Conservation (phyloP, 2,113 vertebrate genomes). For the Notechis scutatus region DNA sequence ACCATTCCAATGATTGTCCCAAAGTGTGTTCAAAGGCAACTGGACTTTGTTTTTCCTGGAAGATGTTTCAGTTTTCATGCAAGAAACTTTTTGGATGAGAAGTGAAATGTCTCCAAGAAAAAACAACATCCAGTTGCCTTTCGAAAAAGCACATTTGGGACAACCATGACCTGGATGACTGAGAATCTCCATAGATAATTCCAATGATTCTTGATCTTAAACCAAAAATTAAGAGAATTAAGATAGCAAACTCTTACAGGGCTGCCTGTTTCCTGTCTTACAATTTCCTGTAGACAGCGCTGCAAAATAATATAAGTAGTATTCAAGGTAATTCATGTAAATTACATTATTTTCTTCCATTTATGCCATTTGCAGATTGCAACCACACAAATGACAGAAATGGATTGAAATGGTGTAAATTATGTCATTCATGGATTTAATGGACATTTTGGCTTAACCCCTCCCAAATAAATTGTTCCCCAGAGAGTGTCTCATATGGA, state of each 20-base stretch:
- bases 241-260: background rate
- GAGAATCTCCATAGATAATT: background rate
- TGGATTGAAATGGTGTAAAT: background rate
- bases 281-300: background rate
- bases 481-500: background rate
- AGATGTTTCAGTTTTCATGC: background rate
- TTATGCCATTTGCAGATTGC: background rate
- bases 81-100: background rate
- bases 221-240: background rate
- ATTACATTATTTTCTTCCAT: background rate
- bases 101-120: background rate
- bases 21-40: background rate
- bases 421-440: background rate
- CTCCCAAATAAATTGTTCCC: background rate
- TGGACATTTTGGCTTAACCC: background rate
- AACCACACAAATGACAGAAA: background rate
- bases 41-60: background rate
- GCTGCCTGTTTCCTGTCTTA: background rate
- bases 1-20: background rate
- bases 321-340: background rate
- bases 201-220: background rate
- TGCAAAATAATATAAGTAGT: background rate
- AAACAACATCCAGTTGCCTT: background rate
- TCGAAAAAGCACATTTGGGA: background rate
- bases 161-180: background rate